These are phyloP conservation scores for Chaetorhynchus papuensis DNA, from an alignment of 2,113 vertebrate species.

Conservation along the genomic window DNA sequence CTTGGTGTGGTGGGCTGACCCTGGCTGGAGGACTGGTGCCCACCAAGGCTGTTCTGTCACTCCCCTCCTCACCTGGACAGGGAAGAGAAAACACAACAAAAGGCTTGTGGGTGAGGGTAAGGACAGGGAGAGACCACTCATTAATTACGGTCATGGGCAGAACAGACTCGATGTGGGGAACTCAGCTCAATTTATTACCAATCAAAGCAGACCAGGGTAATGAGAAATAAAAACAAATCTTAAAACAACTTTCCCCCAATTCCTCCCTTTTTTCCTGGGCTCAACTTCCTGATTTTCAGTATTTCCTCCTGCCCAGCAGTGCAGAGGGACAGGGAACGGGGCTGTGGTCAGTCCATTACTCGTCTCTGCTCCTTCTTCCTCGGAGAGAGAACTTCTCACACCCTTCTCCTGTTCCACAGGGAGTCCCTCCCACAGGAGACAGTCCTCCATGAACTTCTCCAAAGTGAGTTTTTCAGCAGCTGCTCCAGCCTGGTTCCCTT, in stretches of 20 bases:
- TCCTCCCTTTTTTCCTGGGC: neutral
- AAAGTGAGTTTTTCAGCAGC: neutral
- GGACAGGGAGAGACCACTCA: neutral
- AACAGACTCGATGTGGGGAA: neutral
- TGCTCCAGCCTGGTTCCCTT: neutral
- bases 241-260: neutral
- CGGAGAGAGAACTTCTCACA: neutral
- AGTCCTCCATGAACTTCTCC: neutral
- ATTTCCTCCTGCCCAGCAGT: neutral
- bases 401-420: neutral
- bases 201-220: neutral
- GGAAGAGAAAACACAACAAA: neutral
- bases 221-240: neutral
- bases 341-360: neutral
- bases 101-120: neutral
- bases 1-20: neutral
- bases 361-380: neutral
- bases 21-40: neutral
- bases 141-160: neutral
- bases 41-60: neutral
- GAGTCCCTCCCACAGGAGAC: neutral
- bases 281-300: neutral
- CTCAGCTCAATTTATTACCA: neutral
- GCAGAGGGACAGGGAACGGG: neutral
- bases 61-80: neutral